Evolutionary conservation across 2,888 invertebrate genomes (phyloP).

Genomic region (Apamea crenata): DNA sequence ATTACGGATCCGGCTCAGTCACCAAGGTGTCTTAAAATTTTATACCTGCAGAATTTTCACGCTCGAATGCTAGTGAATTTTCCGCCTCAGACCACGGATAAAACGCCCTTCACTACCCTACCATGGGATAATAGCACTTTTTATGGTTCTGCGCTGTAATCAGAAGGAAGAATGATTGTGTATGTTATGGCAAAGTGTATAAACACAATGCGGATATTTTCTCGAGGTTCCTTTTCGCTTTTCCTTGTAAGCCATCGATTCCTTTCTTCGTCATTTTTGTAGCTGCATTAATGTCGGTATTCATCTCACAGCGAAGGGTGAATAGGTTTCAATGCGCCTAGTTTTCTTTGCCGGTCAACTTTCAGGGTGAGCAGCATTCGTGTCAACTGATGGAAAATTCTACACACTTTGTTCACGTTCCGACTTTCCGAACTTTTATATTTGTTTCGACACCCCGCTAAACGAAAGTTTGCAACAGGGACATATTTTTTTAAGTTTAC

Average conservation of each 20-base stretch:
- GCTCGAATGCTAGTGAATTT: conserved; percentile 50
- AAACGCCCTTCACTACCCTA: conserved; percentile 20
- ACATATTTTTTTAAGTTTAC: conserved; percentile 26
- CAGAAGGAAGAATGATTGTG: conserved; percentile 38
- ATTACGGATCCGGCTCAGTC: conserved; percentile 14
- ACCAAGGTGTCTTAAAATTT: conserved; percentile 49
- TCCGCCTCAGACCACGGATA: conserved; percentile 28
- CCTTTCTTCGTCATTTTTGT: conserved; percentile 17
- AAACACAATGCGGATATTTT: conserved; percentile 37
- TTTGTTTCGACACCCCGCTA: conserved; percentile 27
- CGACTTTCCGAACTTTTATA: conserved; percentile 10
- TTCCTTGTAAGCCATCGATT: conserved; percentile 7
- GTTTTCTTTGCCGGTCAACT: conserved; percentile 21
- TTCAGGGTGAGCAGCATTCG: conserved; percentile 6
- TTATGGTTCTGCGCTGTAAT: conserved; percentile 56
- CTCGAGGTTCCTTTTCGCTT: conserved; percentile 1
- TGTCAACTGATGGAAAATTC: conserved; percentile 19
- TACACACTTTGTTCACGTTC: conserved; percentile 24
- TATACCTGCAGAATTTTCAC: conserved; percentile 31
- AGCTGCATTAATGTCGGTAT: conserved; percentile 13
- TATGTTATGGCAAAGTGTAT: conserved; percentile 16
- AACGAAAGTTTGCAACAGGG: conserved; percentile 21
- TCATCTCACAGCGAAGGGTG: neutral
- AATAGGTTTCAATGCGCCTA: conserved; percentile 12
- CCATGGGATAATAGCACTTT: conserved; percentile 49